Percentiles rank a stretch among this genome's conserved stretches.
Evolutionary conservation across 2,888 invertebrate genomes (phyloP).

Genomic region (Oasisia sp.): DNA sequence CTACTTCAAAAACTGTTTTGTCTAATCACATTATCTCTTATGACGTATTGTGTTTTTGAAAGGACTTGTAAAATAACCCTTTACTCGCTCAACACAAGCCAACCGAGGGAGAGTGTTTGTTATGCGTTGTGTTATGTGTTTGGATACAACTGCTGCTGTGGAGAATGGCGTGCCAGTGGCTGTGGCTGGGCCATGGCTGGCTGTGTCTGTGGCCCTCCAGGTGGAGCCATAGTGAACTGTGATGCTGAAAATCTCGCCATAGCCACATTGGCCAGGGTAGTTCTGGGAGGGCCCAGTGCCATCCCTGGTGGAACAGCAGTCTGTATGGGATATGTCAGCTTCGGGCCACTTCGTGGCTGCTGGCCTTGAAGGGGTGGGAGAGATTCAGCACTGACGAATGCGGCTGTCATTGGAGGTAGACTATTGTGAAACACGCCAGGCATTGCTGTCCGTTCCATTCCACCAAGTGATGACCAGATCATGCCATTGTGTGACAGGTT

Average conservation of each 20-base stretch:
- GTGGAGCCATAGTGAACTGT: neutral
- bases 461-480: neutral
- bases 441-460: neutral
- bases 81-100: neutral
- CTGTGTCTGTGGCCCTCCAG: neutral
- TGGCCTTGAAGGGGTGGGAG: neutral
- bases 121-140: neutral
- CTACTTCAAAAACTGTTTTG: neutral
- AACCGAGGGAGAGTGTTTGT: neutral
- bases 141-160: neutral
- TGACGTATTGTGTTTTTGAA: neutral
- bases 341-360: neutral
- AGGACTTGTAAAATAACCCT: neutral
- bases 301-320: neutral
- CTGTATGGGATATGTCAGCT: neutral
- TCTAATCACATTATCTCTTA: neutral
- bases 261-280: neutral
- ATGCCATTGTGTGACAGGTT: neutral
- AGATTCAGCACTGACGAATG: neutral
- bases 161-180: neutral
- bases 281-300: neutral
- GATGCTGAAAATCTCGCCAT: neutral
- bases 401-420: neutral
- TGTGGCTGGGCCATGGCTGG: neutral
- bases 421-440: neutral